These are phyloP conservation scores for Rafetus swinhoei DNA, from an alignment of 2,113 vertebrate species.

Conservation along the genomic window DNA sequence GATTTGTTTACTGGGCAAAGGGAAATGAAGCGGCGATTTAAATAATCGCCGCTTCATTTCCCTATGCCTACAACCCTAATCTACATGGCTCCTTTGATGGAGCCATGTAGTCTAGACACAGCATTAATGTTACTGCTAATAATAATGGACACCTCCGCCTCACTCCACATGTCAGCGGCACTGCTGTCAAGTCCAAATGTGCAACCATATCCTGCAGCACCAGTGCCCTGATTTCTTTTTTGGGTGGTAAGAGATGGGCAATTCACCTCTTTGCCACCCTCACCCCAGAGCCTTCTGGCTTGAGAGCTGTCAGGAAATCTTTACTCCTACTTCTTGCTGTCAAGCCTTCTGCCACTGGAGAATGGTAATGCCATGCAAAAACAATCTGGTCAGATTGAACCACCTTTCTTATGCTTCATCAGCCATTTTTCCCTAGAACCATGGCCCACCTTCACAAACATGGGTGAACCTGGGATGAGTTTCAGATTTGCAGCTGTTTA, in stretches of 20 bases:
- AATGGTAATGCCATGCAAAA: not conserved
- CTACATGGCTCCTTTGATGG: too few species aligned
- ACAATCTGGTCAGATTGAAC: not conserved
- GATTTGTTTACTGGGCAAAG: too few species aligned
- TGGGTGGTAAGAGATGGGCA: not conserved
- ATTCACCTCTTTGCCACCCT: rapidly evolving
- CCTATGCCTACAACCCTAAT: too few species aligned
- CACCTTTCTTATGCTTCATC: not conserved
- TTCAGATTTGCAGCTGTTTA: slow-evolving; percentile 4
- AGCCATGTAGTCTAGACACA: too few species aligned
- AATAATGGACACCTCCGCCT: not conserved
- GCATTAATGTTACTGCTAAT: not conserved
- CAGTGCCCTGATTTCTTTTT: not conserved
- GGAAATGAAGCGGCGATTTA: too few species aligned
- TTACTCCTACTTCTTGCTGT: not conserved
- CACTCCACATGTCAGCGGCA: not conserved
- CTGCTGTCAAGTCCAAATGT: not conserved
- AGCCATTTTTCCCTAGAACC: not conserved
- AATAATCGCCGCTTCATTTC: too few species aligned
- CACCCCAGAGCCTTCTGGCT: rapidly evolving
- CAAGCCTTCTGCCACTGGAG: not conserved
- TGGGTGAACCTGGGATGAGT: not conserved
- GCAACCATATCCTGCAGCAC: not conserved
- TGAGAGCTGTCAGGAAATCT: not conserved
- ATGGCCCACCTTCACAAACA: not conserved